Evolutionary conservation across 1,140 invertebrate species (phyloP).

Genomic region (Venturia canescens): DNA sequence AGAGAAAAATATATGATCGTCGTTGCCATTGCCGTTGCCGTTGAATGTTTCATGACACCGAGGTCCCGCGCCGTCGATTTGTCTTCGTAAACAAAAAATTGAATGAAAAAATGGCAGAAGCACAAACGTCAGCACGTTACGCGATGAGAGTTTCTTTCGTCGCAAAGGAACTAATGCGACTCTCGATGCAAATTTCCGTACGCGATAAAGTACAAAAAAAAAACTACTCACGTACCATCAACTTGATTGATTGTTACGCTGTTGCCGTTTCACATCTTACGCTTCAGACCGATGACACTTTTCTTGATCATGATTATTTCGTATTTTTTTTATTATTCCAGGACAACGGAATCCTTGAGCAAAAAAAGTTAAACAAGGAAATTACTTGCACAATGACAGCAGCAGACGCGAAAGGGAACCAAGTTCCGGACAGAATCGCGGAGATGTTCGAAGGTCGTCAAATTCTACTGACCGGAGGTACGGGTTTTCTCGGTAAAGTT

Average conservation of each 20-base stretch:
- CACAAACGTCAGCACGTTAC: neutral
- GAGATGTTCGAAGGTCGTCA: conserved; percentile 73
- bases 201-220: neutral
- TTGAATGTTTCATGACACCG: neutral
- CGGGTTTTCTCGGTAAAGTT: conserved; percentile 86
- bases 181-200: neutral
- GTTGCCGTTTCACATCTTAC: neutral
- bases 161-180: neutral
- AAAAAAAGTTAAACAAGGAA: neutral
- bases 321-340: neutral
- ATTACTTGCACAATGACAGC: conserved; percentile 46
- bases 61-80: neutral
- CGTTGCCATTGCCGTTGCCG: neutral
- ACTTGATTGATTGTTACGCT: neutral
- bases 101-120: neutral
- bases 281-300: neutral
- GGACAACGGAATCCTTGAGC: neutral
- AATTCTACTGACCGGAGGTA: conserved; percentile 79
- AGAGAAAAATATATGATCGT: neutral
- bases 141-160: neutral
- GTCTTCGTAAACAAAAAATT: neutral
- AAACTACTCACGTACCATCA: neutral
- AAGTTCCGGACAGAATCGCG: conserved; percentile 72
- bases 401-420: conserved; percentile 51
- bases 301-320: neutral